Percentiles rank a stretch among this genome's conserved stretches.
These are phyloP conservation scores for Ursus arctos DNA, from an alignment of 2,113 vertebrate species.

Conservation along the genomic window DNA sequence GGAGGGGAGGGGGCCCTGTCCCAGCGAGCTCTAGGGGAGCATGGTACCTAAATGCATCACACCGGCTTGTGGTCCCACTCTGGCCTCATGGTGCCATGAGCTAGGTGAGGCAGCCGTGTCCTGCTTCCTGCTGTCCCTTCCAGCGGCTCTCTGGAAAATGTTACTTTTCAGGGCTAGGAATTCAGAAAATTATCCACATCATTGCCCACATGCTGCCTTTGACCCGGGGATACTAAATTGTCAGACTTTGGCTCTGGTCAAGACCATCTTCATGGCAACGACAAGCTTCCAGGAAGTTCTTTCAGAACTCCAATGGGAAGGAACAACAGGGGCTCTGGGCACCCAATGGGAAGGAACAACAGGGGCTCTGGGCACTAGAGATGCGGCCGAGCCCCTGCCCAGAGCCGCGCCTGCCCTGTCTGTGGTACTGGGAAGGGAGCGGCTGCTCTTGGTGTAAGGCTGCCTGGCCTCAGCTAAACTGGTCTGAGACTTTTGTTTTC, in stretches of 20 bases:
- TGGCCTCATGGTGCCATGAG: background rate
- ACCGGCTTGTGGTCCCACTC: fast-evolving
- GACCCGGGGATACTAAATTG: background rate
- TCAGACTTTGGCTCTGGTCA: background rate
- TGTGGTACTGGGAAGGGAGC: background rate
- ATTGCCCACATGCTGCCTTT: background rate
- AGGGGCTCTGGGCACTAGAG: background rate
- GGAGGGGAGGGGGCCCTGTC: background rate
- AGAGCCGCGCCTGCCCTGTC: fast-evolving
- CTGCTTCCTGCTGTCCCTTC: background rate
- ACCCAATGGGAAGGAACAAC: background rate
- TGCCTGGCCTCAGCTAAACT: background rate
- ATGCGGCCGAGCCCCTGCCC: fast-evolving
- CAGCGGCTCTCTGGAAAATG: background rate
- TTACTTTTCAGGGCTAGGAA: background rate
- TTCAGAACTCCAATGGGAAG: background rate
- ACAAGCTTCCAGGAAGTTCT: background rate
- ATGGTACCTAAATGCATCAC: background rate
- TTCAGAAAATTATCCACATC: background rate
- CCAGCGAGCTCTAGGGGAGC: fast-evolving
- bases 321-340: background rate
- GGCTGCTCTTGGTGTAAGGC: background rate
- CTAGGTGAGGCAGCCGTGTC: fast-evolving
- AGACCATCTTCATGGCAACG: background rate
- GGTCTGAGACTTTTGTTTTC: conserved; percentile 52